Conservation (phyloP, 2,113 vertebrate genomes). For the Pedionomus torquatus region DNA sequence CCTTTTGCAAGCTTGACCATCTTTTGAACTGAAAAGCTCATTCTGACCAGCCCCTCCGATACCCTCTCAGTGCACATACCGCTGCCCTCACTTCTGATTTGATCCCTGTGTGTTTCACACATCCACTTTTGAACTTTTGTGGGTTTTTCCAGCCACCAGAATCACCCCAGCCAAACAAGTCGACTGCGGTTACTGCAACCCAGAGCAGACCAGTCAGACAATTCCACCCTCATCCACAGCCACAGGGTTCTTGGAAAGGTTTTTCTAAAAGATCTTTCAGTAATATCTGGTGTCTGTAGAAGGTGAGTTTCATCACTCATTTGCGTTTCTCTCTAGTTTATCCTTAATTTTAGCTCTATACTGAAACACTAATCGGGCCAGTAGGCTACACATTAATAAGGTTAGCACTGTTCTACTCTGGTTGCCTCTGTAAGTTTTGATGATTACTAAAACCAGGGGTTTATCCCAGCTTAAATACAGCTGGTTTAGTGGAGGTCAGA, state of each 20-base stretch:
- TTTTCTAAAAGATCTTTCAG: neutral
- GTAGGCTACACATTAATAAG: neutral
- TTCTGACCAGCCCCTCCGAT: neutral
- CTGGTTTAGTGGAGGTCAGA: slow-evolving; percentile 16
- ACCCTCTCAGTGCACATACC: neutral
- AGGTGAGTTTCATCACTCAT: neutral
- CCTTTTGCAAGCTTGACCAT: neutral
- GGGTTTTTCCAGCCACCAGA: no score
- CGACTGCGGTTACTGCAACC: neutral
- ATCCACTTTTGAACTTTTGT: neutral
- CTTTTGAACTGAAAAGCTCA: neutral
- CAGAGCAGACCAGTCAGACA: neutral
- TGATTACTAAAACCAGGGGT: neutral
- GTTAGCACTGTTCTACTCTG: neutral
- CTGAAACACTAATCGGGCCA: neutral
- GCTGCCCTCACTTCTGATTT: neutral
- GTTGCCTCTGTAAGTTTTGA: neutral
- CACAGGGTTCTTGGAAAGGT: neutral
- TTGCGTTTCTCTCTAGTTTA: neutral
- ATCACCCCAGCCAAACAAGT: neutral
- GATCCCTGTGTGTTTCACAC: neutral
- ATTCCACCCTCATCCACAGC: neutral
- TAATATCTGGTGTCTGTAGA: neutral
- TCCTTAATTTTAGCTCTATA: neutral
- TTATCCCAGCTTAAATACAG: slow-evolving; percentile 39